These are phyloP conservation scores for Drosophila kepulauana DNA, from an alignment of 1,140 invertebrate genomes.

Conservation along the genomic window DNA sequence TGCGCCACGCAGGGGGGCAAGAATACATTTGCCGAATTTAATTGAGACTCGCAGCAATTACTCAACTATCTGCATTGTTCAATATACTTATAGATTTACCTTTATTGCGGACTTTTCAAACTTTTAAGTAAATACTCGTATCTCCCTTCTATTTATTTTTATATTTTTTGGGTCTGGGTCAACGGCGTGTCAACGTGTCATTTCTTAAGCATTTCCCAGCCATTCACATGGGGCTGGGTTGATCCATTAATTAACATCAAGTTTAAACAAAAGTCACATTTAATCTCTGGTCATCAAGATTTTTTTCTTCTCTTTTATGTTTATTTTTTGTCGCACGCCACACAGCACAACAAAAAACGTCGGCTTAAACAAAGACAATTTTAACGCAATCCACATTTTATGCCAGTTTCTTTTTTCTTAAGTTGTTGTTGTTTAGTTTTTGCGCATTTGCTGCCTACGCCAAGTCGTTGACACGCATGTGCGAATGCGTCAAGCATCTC, in stretches of 20 bases:
- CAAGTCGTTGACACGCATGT: conserved; percentile 53
- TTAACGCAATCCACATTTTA: conserved; percentile 57
- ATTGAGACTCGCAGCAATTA: conserved; percentile 71
- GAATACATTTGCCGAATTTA: conserved; percentile 51
- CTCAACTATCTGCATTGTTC: conserved; percentile 54
- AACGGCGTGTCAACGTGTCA: conserved; percentile 51
- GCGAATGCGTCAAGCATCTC: conserved; percentile 30
- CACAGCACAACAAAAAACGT: conserved; percentile 20
- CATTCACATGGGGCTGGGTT: conserved; percentile 29
- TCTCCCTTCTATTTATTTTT: conserved; percentile 31
- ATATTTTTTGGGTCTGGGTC: conserved; percentile 67
- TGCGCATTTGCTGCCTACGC: conserved; percentile 49
- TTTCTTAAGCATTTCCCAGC: conserved; percentile 55
- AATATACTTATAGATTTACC: conserved; percentile 25
- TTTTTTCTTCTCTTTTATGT: conserved; percentile 10
- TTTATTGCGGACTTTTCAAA: conserved; percentile 44
- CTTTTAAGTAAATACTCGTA: conserved; percentile 2
- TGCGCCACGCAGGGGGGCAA: conserved; percentile 47
- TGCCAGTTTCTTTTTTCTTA: conserved; percentile 17
- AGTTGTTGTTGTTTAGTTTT: conserved; percentile 5
- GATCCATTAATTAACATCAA: conserved; percentile 68
- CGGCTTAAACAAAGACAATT: conserved; percentile 71
- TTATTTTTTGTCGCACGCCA: conserved; percentile 62
- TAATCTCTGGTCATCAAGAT: conserved; percentile 49
- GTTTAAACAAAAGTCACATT: conserved; percentile 54